phyloP scores from a whole-genome alignment of 1,140 invertebrate genomes.

The Drosophila ogumai region DNA sequence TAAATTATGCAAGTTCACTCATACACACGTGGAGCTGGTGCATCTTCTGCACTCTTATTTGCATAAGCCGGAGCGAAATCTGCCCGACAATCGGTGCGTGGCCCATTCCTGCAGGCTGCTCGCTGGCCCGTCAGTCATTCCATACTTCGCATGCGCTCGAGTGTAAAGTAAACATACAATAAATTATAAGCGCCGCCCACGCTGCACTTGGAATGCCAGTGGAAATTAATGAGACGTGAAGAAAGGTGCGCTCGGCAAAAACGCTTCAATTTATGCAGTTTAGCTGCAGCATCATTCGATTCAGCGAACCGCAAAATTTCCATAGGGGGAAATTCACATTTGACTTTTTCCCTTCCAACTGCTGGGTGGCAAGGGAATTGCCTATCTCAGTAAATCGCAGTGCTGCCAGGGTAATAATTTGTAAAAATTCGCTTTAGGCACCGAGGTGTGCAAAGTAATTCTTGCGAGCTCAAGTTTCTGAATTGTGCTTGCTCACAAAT shows the following conservation, averaged over 20 bases:
- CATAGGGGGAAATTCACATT: slow-evolving; percentile 48
- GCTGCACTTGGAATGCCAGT: slow-evolving; percentile 49
- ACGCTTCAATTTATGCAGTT: slow-evolving; percentile 59
- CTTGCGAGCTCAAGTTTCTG: not conserved
- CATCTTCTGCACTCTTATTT: slow-evolving; percentile 61
- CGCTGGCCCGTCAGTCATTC: slow-evolving; percentile 15
- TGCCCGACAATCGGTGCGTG: slow-evolving; percentile 65
- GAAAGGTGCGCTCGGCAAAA: slow-evolving; percentile 60
- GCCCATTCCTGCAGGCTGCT: slow-evolving; percentile 22
- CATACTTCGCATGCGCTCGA: slow-evolving; percentile 54
- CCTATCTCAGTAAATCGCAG: slow-evolving; percentile 24
- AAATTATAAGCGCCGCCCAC: slow-evolving; percentile 66
- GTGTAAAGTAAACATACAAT: slow-evolving; percentile 78
- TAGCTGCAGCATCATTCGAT: slow-evolving; percentile 69
- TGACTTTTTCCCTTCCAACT: slow-evolving; percentile 13
- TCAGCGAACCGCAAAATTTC: slow-evolving; percentile 71
- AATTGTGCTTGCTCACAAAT: not conserved
- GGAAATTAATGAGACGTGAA: slow-evolving; percentile 74
- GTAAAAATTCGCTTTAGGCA: slow-evolving; percentile 18
- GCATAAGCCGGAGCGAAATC: slow-evolving; percentile 56
- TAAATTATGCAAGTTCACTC: slow-evolving; percentile 64
- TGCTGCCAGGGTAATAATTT: slow-evolving; percentile 10
- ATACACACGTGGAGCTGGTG: slow-evolving; percentile 37
- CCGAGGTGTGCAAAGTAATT: slow-evolving; percentile 8
- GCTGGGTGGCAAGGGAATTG: slow-evolving; percentile 26